Evolutionary conservation across 2,797 vertebrate species (phyloP), one percentile per base, ranked within the genome.

Genomic region (Sorex maritimensis): DNA sequence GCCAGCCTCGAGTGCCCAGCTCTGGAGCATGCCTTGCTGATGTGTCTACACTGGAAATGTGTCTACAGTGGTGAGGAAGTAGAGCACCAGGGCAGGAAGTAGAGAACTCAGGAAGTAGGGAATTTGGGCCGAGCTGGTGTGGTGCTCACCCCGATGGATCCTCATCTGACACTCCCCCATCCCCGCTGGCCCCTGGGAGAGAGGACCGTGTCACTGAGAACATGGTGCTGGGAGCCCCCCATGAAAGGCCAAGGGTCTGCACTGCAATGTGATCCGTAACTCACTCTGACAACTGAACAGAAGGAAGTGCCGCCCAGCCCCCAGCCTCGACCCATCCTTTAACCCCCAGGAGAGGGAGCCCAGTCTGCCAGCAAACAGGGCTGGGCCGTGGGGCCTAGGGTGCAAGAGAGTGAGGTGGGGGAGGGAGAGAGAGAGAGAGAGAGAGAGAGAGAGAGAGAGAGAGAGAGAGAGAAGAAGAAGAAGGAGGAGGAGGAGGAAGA

Each of bases 221-320:
- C 34, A 69, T 21, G 28, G 75, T 71, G 24, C 63, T 49, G 28
- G 74, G 74, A 84, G 75, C 68, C 67, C 41, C 14, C 14, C 46
- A 91, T 84, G 87, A 92, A 90, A 95, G 84, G 81, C 94, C 49
- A 1, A 0, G 63, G 79, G 81, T 90, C 84, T 44, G 44, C 69
- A 28, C 78, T 86, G 92, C 68, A 12, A 58, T 88, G 91, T 81
- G 92, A 91, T 90, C 93, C 0, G 38, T 94, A 95, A 94, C 84
- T 97, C 94, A 95, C 81, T 74, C 84, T 95, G 96, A 96, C 86
- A 83, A 91, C 92, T 92, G 75, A 88, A 94, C 89, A 94, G 95
- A 95, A 88, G 93, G 87, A 79, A 68, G 73, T 30, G 87, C 91
- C 28, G 34, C 78, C 69, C 85, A 80, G 67, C 88, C 79, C 79